These are phyloP conservation scores for Deroplatys truncata DNA, from an alignment of 2,888 invertebrate species.

Conservation along the genomic window DNA sequence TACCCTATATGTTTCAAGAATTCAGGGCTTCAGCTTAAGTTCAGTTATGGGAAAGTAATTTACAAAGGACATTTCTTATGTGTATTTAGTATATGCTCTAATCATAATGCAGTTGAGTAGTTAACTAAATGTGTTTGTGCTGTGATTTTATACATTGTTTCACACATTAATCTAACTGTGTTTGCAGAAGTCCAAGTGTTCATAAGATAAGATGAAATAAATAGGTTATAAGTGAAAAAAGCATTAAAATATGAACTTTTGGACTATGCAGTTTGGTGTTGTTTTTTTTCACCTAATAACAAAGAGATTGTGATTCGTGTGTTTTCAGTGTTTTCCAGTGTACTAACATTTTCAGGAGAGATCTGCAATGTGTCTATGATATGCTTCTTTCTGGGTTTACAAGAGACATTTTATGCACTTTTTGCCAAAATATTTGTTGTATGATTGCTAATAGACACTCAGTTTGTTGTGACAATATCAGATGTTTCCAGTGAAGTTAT, in stretches of 20 bases:
- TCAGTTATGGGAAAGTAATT: not conserved
- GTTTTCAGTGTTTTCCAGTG: not conserved
- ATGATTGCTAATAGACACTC: no score
- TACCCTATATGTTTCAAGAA: not conserved
- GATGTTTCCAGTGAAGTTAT: no score
- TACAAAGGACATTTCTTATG: not conserved
- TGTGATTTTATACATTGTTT: not conserved
- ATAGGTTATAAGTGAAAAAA: not conserved
- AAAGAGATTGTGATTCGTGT: not conserved
- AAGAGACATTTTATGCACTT: no score
- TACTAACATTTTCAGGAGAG: not conserved
- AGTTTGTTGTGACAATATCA: no score
- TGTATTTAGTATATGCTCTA: not conserved
- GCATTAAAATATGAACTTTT: not conserved
- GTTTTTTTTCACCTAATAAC: not conserved
- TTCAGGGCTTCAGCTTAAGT: not conserved
- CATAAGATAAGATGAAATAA: not conserved
- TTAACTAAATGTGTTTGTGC: not conserved
- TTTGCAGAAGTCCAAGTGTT: not conserved
- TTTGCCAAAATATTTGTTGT: no score
- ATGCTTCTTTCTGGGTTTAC: no score
- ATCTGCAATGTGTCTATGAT: not conserved
- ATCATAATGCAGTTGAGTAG: conserved; percentile 34
- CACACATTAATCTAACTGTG: not conserved
- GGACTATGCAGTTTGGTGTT: not conserved